Conservation (phyloP, 2,113 vertebrate species). For the Papio anubis region DNA sequence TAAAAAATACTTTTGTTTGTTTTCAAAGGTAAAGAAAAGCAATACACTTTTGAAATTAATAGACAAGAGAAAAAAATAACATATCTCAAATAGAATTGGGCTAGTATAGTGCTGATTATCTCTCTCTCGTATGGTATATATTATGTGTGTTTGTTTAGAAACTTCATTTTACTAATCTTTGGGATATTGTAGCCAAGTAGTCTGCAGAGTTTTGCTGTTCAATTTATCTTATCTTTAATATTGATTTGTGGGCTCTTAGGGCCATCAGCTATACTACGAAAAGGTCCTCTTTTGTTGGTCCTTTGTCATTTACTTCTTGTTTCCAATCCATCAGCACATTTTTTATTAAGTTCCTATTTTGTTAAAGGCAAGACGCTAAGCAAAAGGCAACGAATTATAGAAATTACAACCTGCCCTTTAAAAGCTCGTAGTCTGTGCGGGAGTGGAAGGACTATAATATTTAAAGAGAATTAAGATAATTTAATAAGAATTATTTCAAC, state of each 20-base stretch:
- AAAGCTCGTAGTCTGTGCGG: not conserved
- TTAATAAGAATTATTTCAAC: not conserved
- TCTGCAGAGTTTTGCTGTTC: constrained; percentile 1
- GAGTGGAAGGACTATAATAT: not conserved
- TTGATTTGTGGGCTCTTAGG: not conserved
- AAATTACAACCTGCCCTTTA: not conserved
- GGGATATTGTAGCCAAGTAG: not conserved
- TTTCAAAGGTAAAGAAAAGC: constrained; percentile 15
- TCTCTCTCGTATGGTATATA: not conserved
- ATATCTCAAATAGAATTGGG: not conserved
- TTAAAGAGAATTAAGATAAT: not conserved
- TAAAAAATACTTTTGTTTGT: not conserved
- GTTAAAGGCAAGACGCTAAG: constrained; percentile 18
- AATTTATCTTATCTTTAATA: constrained; percentile 31
- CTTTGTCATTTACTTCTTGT: constrained; percentile 44
- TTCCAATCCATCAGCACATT: constrained; percentile 20
- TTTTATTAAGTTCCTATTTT: constrained; percentile 20
- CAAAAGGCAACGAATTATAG: not conserved
- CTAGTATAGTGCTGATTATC: not conserved
- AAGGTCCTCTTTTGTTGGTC: not conserved
- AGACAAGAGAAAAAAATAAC: not conserved
- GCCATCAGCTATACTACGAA: not conserved
- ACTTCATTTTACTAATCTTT: constrained; percentile 37
- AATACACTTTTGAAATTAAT: not conserved
- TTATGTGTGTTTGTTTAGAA: not conserved